These are phyloP conservation scores for Cantharis lateralis DNA, from an alignment of 2,888 invertebrate genomes.

Conservation along the genomic window DNA sequence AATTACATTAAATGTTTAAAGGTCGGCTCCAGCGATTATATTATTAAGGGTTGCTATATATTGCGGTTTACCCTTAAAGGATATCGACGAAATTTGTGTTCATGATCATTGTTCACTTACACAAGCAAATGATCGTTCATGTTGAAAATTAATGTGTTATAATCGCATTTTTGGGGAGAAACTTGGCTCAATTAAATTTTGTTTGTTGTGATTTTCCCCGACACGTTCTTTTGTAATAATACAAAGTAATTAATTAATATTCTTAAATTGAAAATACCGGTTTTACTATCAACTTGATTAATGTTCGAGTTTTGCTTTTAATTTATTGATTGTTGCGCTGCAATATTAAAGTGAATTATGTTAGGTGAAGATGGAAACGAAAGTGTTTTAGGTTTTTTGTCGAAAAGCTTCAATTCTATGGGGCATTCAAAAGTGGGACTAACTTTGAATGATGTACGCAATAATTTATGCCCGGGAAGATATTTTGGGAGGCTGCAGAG, in stretches of 20 bases:
- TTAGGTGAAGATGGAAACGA: too few relatives aligned
- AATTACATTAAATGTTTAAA: neutral
- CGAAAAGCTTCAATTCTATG: neutral
- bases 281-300: neutral
- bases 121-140: constrained; percentile 1
- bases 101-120: neutral
- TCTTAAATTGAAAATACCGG: neutral
- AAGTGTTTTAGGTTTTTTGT: neutral
- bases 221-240: neutral
- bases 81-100: neutral
- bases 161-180: neutral
- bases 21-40: neutral
- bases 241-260: neutral
- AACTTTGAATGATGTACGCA: neutral
- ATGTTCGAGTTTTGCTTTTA: neutral
- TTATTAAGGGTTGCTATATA: neutral
- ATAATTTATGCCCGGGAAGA: neutral
- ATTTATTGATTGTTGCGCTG: neutral
- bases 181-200: neutral
- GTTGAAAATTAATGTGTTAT: constrained; percentile 2
- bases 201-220: neutral
- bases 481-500: neutral
- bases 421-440: neutral
- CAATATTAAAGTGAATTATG: neutral
- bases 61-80: neutral